These are phyloP conservation scores for Dermolepida albohirtum DNA, from an alignment of 2,888 invertebrate genomes.

Conservation along the genomic window DNA sequence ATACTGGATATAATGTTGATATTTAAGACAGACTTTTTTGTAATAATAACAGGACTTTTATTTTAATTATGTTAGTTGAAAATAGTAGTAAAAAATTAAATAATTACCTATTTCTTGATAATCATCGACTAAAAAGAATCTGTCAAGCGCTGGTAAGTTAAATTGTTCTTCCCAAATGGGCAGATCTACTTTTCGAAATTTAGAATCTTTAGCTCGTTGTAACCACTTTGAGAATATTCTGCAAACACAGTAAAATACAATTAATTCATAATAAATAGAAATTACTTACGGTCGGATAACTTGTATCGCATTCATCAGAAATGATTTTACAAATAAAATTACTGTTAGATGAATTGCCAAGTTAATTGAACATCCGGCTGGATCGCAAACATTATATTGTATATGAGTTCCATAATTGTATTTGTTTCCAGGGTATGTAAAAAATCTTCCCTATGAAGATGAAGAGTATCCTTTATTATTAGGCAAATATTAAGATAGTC, in stretches of 20 bases:
- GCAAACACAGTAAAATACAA: background rate
- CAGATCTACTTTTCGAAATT: slow-evolving; percentile 45
- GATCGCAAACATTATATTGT: slow-evolving; percentile 36
- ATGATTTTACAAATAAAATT: slow-evolving; percentile 25
- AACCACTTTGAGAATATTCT: slow-evolving; percentile 4
- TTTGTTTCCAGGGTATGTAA: slow-evolving; percentile 5
- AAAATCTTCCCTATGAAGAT: slow-evolving; percentile 33
- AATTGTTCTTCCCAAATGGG: slow-evolving; percentile 63
- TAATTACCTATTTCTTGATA: slow-evolving; percentile 60
- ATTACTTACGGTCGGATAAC: slow-evolving; percentile 10
- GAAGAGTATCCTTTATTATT: too few relatives aligned
- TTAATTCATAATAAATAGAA: background rate
- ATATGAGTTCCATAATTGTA: slow-evolving; percentile 11
- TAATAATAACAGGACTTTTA: background rate
- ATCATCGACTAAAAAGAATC: slow-evolving; percentile 58
- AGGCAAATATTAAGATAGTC: too few relatives aligned
- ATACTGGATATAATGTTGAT: too few relatives aligned
- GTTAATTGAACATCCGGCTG: slow-evolving; percentile 41
- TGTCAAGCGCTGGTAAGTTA: slow-evolving; percentile 54
- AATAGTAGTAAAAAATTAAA: background rate
- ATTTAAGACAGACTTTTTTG: background rate
- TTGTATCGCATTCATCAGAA: slow-evolving; percentile 28
- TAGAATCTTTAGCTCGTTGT: background rate
- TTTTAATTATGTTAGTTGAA: too few relatives aligned
- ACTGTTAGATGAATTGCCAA: slow-evolving; percentile 37